Conservation (phyloP, 2,797 vertebrate species). For the Prionace glauca region DNA sequence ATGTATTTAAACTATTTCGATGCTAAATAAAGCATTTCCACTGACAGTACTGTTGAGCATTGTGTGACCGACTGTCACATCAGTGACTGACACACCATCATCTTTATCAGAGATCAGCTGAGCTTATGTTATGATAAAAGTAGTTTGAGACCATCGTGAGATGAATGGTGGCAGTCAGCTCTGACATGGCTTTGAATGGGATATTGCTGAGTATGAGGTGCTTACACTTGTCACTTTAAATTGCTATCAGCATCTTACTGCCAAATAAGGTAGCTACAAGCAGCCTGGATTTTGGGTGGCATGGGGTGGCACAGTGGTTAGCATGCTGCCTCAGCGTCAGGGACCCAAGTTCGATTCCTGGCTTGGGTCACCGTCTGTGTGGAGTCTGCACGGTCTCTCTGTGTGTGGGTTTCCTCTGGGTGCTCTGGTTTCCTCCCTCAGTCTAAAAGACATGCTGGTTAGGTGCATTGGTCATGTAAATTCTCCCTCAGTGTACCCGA, state of each 20-base stretch:
- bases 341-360: too few species aligned
- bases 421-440: too few species aligned
- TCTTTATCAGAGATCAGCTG: constrained; percentile 13
- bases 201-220: not conserved
- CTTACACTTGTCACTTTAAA: not conserved
- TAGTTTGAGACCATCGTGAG: not conserved
- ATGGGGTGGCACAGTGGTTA: too few species aligned
- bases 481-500: too few species aligned
- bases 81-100: constrained; percentile 8
- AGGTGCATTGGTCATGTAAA: too few species aligned
- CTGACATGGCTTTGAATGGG: not conserved
- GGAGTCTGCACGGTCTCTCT: too few species aligned
- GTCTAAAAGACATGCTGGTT: too few species aligned
- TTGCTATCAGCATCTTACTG: not conserved
- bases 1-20: not conserved
- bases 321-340: too few species aligned
- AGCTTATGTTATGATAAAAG: not conserved
- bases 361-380: too few species aligned
- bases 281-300: not conserved
- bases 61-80: not conserved
- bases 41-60: not conserved
- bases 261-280: not conserved
- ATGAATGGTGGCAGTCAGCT: not conserved
- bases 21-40: not conserved
- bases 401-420: too few species aligned